Evolutionary conservation across 2,113 vertebrate species (phyloP).

Genomic region (Anguilla japonica): DNA sequence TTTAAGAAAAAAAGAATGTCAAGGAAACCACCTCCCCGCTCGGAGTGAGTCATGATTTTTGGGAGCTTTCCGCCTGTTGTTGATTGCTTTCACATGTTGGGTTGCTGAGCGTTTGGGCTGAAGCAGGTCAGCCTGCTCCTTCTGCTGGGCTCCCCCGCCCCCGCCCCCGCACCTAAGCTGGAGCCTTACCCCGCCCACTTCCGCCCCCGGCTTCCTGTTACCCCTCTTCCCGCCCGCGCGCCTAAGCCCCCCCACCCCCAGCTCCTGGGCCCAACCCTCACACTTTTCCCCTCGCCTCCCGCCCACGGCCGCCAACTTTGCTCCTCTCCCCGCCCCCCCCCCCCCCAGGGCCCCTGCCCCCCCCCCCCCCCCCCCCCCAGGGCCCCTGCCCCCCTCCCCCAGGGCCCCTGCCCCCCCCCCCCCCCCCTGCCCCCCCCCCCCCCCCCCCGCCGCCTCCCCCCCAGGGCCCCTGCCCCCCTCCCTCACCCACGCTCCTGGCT

Average conservation of each 20-base stretch:
- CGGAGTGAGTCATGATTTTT: slow-evolving; percentile 63
- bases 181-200: neutral
- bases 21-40: slow-evolving; percentile 65
- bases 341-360: too few relatives aligned
- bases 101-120: neutral
- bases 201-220: neutral
- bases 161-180: neutral
- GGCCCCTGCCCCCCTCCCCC: neutral
- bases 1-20: slow-evolving; percentile 62
- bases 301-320: too few relatives aligned
- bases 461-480: neutral
- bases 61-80: slow-evolving; percentile 55
- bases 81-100: neutral
- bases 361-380: neutral
- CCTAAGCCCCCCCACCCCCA: neutral
- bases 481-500: neutral
- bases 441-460: too few relatives aligned
- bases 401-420: too few relatives aligned
- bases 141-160: slow-evolving; percentile 4
- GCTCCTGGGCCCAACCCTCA: neutral
- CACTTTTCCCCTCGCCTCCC: too few relatives aligned
- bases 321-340: too few relatives aligned
- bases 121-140: neutral
- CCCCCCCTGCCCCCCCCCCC: neutral
- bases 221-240: too few relatives aligned